phyloP scores from a whole-genome alignment of 2,113 vertebrate species.

The Athene cunicularia region DNA sequence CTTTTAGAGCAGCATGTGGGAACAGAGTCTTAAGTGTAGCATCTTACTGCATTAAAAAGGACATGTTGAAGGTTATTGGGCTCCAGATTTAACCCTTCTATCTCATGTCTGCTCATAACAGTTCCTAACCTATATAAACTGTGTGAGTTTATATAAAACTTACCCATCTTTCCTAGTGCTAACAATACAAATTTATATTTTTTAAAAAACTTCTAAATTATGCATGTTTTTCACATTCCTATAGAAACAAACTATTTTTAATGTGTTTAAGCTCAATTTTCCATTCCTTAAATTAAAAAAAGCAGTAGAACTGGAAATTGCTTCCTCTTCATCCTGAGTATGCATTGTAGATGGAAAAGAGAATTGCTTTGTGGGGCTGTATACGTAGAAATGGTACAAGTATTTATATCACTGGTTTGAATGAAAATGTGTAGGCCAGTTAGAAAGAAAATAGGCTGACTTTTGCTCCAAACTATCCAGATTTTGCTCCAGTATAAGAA shows the following conservation, averaged over 20 bases:
- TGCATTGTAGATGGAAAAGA: background rate
- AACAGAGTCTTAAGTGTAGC: constrained; percentile 29
- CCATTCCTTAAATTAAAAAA: background rate
- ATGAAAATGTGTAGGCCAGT: background rate
- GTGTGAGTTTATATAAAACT: background rate
- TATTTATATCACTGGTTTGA: background rate
- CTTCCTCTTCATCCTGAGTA: background rate
- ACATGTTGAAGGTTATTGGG: constrained; percentile 13
- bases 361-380: background rate
- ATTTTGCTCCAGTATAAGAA: background rate
- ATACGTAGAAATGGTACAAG: fast-evolving
- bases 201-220: background rate
- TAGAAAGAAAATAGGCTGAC: background rate
- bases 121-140: background rate
- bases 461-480: background rate
- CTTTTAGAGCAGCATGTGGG: constrained; percentile 47
- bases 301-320: background rate
- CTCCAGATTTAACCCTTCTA: constrained; percentile 22
- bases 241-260: background rate
- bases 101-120: background rate
- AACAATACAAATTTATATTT: background rate
- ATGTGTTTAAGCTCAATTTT: background rate
- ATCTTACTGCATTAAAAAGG: constrained; percentile 34
- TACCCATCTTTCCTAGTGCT: background rate
- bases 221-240: background rate